Percentiles rank a stretch among this genome's conserved stretches.
Evolutionary conservation across 2,797 vertebrate species (phyloP).

Genomic region (Schizopygopsis pylzovi): DNA sequence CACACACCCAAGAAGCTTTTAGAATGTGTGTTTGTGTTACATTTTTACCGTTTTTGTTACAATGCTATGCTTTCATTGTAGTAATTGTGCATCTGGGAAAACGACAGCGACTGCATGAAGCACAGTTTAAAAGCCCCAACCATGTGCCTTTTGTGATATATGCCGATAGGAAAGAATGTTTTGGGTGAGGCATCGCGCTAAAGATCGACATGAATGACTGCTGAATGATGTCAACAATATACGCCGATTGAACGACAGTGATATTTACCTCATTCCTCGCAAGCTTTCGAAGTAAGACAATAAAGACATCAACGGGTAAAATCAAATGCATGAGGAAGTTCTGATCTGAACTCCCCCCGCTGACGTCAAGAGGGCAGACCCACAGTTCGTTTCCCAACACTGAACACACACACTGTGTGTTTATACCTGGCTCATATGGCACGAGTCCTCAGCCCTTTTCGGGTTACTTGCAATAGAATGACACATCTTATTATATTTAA

Average conservation of each 20-base stretch:
- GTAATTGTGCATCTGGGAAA: background rate
- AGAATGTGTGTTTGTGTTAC: background rate
- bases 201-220: background rate
- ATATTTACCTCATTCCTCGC: slow-evolving; percentile 48
- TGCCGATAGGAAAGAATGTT: background rate
- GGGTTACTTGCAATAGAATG: background rate
- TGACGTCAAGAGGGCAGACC: slow-evolving; percentile 56
- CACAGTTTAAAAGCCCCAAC: background rate
- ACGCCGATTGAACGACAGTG: background rate
- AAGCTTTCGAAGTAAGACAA: background rate
- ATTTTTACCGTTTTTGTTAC: background rate
- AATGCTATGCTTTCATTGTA: background rate
- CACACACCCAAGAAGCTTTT: background rate
- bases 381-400: background rate
- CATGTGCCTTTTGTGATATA: background rate
- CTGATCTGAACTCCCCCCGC: slow-evolving; percentile 2
- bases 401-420: background rate
- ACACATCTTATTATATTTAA: background rate
- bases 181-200: slow-evolving; percentile 1
- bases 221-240: background rate
- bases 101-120: background rate
- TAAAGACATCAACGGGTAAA: background rate
- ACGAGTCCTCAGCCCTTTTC: too few species aligned
- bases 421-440: background rate
- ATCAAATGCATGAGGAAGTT: slow-evolving; percentile 19